A percentile compares a stretch with the other conserved stretches of the same genome.
These are phyloP conservation scores for Trachymyrmex cornetzi DNA, from an alignment of 1,140 invertebrate species.

Conservation along the genomic window DNA sequence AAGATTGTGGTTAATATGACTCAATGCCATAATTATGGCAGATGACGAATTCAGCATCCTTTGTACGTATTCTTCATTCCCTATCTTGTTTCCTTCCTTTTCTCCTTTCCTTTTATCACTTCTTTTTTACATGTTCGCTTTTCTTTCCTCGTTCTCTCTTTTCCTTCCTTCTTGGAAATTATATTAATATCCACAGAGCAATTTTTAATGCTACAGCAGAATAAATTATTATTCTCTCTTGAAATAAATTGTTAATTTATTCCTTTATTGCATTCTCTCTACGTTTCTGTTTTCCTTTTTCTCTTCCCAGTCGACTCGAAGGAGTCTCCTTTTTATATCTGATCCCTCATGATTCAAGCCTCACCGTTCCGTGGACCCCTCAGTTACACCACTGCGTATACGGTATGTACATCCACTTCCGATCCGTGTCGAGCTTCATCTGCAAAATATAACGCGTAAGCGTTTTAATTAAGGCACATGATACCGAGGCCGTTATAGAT, in stretches of 20 bases:
- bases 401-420: slow-evolving; percentile 1
- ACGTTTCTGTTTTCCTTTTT: slow-evolving; percentile 19
- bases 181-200: slow-evolving; percentile 40
- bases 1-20: neutral
- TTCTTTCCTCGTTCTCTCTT: neutral
- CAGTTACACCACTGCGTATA: neutral
- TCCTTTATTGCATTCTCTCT: slow-evolving; percentile 36
- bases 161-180: slow-evolving; percentile 37
- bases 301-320: neutral
- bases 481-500: slow-evolving; percentile 55
- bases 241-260: slow-evolving; percentile 48
- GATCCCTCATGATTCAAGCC: neutral
- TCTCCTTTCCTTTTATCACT: slow-evolving; percentile 10
- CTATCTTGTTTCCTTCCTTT: neutral
- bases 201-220: slow-evolving; percentile 34
- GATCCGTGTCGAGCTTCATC: slow-evolving; percentile 47
- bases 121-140: slow-evolving; percentile 27
- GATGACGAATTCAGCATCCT: slow-evolving; percentile 23
- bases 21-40: slow-evolving; percentile 1
- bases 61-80: neutral
- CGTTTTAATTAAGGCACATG: slow-evolving; percentile 66
- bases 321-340: neutral
- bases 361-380: neutral
- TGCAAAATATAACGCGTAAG: slow-evolving; percentile 64
- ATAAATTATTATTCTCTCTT: slow-evolving; percentile 54